Conservation (phyloP, 2,113 vertebrate species). For the Hiodon alosoides region DNA sequence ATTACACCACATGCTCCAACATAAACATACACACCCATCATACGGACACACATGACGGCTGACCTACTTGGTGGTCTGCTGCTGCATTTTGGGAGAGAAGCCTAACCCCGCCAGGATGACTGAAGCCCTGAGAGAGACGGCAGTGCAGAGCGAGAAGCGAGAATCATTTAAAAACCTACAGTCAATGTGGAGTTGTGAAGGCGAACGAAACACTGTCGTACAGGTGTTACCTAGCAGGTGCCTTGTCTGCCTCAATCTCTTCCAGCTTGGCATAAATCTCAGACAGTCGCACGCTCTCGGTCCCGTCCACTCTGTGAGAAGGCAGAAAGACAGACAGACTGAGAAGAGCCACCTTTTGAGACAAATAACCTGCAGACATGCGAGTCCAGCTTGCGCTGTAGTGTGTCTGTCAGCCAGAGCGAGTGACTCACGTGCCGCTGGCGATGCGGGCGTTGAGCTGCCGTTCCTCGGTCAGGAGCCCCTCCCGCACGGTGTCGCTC, state of each 20-base stretch:
- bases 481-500: conserved; percentile 79
- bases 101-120: conserved; percentile 94
- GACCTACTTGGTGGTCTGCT: conserved; percentile 88
- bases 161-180: too few relatives aligned
- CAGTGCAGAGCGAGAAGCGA: neutral
- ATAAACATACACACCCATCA: too few relatives aligned
- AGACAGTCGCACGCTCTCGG: conserved; percentile 74
- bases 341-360: too few relatives aligned
- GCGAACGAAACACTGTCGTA: neutral
- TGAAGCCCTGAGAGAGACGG: conserved; percentile 70
- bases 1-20: too few relatives aligned
- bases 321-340: neutral
- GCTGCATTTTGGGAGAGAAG: conserved; percentile 87
- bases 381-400: too few relatives aligned
- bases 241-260: conserved; percentile 96
- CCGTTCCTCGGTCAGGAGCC: conserved; percentile 72
- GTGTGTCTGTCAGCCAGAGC: too few relatives aligned
- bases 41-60: too few relatives aligned
- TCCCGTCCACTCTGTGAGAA: conserved; percentile 69
- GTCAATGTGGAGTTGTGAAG: neutral
- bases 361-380: too few relatives aligned
- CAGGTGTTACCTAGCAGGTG: conserved; percentile 78
- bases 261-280: conserved; percentile 89
- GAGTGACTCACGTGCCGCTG: conserved; percentile 69
- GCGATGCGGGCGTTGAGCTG: conserved; percentile 74